Conservation (phyloP, 2,797 vertebrate genomes). For the Tokudaia muenninki region DNA sequence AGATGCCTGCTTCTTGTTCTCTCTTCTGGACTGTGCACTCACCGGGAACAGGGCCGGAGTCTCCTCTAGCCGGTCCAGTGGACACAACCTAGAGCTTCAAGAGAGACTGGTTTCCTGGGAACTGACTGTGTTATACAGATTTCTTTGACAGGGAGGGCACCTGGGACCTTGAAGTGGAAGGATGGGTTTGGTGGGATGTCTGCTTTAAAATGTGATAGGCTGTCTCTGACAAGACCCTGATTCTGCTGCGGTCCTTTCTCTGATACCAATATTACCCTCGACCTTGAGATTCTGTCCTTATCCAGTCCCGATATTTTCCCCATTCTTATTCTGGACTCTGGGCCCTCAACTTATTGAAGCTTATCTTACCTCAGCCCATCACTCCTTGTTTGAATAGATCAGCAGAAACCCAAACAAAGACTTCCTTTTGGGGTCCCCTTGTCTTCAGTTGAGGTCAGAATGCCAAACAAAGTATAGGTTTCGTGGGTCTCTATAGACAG, state of each 20-base stretch:
- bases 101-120: background rate
- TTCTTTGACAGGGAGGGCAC: background rate
- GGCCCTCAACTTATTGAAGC: background rate
- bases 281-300: background rate
- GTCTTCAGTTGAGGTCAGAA: slow-evolving; percentile 42
- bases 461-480: slow-evolving; percentile 3
- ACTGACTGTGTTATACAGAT: background rate
- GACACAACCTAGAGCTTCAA: background rate
- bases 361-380: slow-evolving; percentile 22
- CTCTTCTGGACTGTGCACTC: background rate
- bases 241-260: background rate
- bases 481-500: background rate
- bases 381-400: background rate
- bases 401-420: background rate
- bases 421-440: background rate
- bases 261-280: background rate
- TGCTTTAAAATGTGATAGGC: slow-evolving; percentile 41
- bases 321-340: background rate
- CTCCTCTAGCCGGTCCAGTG: background rate
- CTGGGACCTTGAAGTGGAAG: slow-evolving; percentile 1
- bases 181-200: background rate
- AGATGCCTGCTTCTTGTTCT: background rate
- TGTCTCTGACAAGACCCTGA: background rate
- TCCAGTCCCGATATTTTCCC: background rate
- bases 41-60: background rate